Base-by-base conservation (phyloP, 2,797 vertebrate genomes). In the Cossypha caffra region DNA sequence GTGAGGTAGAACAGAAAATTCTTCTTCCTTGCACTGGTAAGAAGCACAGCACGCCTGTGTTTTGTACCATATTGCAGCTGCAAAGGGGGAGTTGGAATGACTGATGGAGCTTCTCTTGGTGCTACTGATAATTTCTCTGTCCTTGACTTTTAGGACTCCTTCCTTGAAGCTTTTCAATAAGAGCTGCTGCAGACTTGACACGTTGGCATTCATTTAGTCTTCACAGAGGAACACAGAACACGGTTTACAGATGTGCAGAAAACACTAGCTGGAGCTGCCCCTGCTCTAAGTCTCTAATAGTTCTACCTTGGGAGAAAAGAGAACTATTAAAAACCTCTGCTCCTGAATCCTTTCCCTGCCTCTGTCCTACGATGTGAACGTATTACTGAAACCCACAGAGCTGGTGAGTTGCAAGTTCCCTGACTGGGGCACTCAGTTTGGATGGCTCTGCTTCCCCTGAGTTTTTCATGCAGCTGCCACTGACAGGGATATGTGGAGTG, bases 41-140 rank as follows among this genome's bases (percentile, higher is more conserved):
- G 71, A 21, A 79, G 45, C 9, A 47, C 29, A 38, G 35, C 6
- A 21, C 0, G 0, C 0, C 0, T 35, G 1, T 48, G n/a, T 59
- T 75, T 72, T 71, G 72, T 7, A n/a, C 14, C 9, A 9, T 19
- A 38, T 15, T 63, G 24, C 11, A 69, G 0, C 35, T 69, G 29
- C 2, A 11, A 57, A 50, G n/a, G 16, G 2, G 15, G 18, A 51
- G 9, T 38, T 38, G 54, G 55, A 72, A 54, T 59, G 52, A 42
- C 43, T 58, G 29, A 13, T 28, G 28, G 57, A 66, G 26, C 40
- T 72, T 58, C 26, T 69, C 38, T 45, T 62, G n/a, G 13, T 87
- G 66, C 20, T 74, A 4, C 25, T 69, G 55, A 24, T 71, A 25
- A 26, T 51, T 10, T 62, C 28, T 62, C 17, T 67, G 43, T 40